phyloP scores from a whole-genome alignment of 2,797 vertebrate genomes.

The Tapera naevia region DNA sequence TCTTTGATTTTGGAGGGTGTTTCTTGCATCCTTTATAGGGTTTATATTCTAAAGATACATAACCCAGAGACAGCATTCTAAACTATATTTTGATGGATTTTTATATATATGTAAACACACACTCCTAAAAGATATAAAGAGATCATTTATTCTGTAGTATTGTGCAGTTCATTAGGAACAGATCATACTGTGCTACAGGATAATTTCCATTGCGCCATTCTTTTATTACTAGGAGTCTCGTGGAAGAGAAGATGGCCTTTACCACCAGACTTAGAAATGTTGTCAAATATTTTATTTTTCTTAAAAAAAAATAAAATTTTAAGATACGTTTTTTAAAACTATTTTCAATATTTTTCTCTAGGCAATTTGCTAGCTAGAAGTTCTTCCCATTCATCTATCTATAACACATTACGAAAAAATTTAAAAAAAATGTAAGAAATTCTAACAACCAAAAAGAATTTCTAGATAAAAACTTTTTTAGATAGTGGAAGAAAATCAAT shows the following conservation, averaged over 20 bases:
- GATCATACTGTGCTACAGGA: neutral
- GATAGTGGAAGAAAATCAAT: neutral
- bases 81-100: neutral
- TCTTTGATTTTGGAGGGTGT: fast-evolving
- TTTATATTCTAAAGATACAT: neutral
- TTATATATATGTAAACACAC: neutral
- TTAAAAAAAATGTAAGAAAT: neutral
- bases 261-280: neutral
- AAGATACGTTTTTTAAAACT: neutral
- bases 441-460: neutral
- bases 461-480: neutral
- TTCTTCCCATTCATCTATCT: neutral
- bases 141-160: neutral
- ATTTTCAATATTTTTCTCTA: neutral
- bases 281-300: neutral
- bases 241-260: neutral
- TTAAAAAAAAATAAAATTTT: neutral
- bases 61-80: neutral
- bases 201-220: neutral
- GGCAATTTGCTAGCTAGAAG: neutral
- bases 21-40: neutral
- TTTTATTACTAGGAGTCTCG: neutral
- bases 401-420: neutral
- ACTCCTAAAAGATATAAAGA: neutral
- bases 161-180: neutral